Base-by-base conservation (phyloP, 1,140 invertebrate species). In the Leguminivora glycinivorella region DNA sequence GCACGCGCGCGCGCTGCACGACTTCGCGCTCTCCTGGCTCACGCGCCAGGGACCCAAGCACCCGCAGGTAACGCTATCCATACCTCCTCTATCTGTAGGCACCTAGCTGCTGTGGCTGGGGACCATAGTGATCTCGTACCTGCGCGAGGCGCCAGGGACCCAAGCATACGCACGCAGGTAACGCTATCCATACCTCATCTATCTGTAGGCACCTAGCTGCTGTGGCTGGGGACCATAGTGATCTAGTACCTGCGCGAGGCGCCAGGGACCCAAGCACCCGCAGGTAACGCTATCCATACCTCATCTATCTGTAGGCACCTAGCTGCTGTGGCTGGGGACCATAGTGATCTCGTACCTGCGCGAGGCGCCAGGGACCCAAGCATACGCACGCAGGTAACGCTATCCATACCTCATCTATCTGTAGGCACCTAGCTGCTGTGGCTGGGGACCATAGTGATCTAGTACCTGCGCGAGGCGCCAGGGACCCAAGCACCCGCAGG, bases 21-120 rank as follows among this genome's bases (percentile, higher is more conserved):
- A 98, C 72, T 94, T 96, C 79, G 96, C 96, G 73, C 93, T 98
- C 72, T 94, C 97, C 76, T 96, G 96, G 94, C 93, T 99, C 12
- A 97, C 97, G 89, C 96, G 96, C 85, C 96, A 98, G 82, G 98
- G 97, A 31, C 96, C 97, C 1, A 96, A 96, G 85, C 96, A 98
- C 92, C 96, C 97, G 72, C 95, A 97, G 93, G 96, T 96, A 92
- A n/a, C n/a, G n/a, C n/a, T n/a, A n/a, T n/a, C 22, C 14, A 22
- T n/a, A 9, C 19, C n/a, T 17, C 2, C n/a, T 7, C n/a, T 22
- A 0, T 31, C 34, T 10, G 9, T 34, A 34, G 9, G 31, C 31
- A 2, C n/a, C n/a, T n/a, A n/a, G n/a, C n/a, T 99, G 93, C 89
- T 99, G 60, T 95, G 96, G 71, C 92, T 98, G 60, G 92, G 98